Percentiles rank a stretch among this genome's conserved stretches.
phyloP scores from a whole-genome alignment of 2,113 vertebrate genomes.

The Lepidothrix coronata region DNA sequence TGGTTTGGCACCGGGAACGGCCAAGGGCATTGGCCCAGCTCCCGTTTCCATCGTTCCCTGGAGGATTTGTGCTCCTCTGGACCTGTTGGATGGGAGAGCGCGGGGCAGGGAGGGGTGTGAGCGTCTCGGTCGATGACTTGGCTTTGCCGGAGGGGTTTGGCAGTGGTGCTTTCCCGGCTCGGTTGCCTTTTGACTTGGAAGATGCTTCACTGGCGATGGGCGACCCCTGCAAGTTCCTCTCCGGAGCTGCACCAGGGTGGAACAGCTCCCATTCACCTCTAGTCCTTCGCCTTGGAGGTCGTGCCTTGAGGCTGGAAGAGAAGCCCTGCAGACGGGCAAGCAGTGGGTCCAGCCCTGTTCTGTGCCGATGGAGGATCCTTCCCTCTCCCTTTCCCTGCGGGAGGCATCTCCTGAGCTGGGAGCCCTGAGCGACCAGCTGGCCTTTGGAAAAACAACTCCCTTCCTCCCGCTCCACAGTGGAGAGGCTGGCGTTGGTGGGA shows the following conservation, averaged over 20 bases:
- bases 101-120: accelerated
- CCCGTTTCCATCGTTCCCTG: background rate
- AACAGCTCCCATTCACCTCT: background rate
- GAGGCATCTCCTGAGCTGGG: background rate
- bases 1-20: background rate
- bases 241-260: background rate
- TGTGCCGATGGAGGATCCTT: background rate
- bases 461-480: background rate
- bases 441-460: slow-evolving; percentile 38
- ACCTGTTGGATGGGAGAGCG: background rate
- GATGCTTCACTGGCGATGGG: background rate
- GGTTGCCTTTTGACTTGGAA: background rate
- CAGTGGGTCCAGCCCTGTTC: background rate
- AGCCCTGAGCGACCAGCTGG: slow-evolving; percentile 34
- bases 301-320: background rate
- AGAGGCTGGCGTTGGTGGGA: slow-evolving; percentile 51
- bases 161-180: accelerated
- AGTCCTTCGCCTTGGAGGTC: background rate
- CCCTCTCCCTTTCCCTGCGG: background rate
- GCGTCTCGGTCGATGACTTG: background rate
- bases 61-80: background rate
- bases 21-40: slow-evolving; percentile 11
- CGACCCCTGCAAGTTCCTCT: background rate
- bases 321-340: background rate
- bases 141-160: background rate